These are phyloP conservation scores for Standfussiana lucernea DNA, from an alignment of 2,888 invertebrate genomes.

Conservation along the genomic window DNA sequence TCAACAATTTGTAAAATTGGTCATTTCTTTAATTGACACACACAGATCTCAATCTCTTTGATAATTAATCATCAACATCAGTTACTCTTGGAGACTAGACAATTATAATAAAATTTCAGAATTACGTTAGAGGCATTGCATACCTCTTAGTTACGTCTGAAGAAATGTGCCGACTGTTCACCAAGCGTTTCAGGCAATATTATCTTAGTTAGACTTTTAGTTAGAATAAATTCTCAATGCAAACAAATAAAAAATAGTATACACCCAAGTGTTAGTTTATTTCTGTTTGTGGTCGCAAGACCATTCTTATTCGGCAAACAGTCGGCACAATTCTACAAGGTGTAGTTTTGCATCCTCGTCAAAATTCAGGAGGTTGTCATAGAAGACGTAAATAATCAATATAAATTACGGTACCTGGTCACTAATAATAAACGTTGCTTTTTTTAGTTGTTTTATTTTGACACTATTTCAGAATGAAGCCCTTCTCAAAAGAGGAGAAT, in stretches of 20 bases:
- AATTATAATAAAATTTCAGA: constrained; percentile 55
- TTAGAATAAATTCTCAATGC: constrained; percentile 9
- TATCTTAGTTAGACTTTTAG: constrained; percentile 22
- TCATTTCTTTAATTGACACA: constrained; percentile 78
- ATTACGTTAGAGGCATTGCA: constrained; percentile 35
- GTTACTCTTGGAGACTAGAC: constrained; percentile 56
- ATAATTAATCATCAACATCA: constrained; percentile 48
- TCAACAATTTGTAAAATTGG: constrained; percentile 80
- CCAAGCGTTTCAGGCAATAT: constrained; percentile 5
- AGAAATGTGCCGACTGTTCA: constrained; percentile 46
- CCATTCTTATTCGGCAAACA: constrained; percentile 10
- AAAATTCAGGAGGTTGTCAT: too few species aligned
- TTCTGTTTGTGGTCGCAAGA: not conserved
- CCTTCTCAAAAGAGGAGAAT: too few species aligned
- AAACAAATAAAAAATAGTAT: constrained; percentile 14
- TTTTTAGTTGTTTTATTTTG: too few species aligned
- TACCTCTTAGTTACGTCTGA: constrained; percentile 27
- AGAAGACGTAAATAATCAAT: too few species aligned
- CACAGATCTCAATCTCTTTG: constrained; percentile 64
- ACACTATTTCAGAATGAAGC: too few species aligned
- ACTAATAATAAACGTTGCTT: too few species aligned
- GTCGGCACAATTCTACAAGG: constrained; percentile 54
- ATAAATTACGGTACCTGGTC: too few species aligned
- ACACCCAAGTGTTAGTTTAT: constrained; percentile 6
- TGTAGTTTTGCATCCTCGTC: too few species aligned